A percentile compares a stretch with the other conserved stretches of the same genome.
Evolutionary conservation across 35 echinoderm and acorn worm genomes (phyloP).

Genomic region (Lytechinus variegatus): DNA sequence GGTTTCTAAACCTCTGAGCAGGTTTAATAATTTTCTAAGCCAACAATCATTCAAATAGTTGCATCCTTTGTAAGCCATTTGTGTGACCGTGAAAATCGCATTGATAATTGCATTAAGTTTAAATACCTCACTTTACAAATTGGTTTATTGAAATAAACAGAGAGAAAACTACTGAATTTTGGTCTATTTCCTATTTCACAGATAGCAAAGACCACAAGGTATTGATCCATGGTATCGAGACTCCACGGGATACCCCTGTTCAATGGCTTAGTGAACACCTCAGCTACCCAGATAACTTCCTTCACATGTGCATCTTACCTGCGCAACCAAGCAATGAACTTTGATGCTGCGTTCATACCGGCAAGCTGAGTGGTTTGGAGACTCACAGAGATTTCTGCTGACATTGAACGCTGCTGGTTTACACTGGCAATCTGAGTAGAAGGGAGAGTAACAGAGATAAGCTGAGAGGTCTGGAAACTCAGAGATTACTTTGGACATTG

Average conservation of each 20-base stretch:
- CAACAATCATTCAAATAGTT: too few relatives aligned
- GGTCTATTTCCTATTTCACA: background rate
- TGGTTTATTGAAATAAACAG: too few relatives aligned
- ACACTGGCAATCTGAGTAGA: background rate
- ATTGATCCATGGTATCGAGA: conserved; percentile 89
- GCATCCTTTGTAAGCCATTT: too few relatives aligned
- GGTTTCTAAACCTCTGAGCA: too few relatives aligned
- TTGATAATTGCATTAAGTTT: too few relatives aligned
- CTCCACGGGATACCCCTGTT: conserved; percentile 81
- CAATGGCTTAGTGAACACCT: conserved; percentile 98
- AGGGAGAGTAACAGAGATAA: background rate
- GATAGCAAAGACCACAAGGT: conserved; percentile 42
- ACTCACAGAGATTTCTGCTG: background rate
- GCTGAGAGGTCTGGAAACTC: too few relatives aligned
- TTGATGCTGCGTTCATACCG: background rate
- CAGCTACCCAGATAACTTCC: conserved; percentile 97
- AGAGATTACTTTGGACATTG: too few relatives aligned
- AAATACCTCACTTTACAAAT: too few relatives aligned
- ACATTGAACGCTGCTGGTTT: background rate
- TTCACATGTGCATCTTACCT: conserved; percentile 80
- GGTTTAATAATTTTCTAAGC: too few relatives aligned
- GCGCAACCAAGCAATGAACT: background rate
- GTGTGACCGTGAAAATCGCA: too few relatives aligned
- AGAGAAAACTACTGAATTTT: background rate
- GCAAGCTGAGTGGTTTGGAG: background rate